Base-by-base conservation (phyloP, 2,797 vertebrate genomes). In the Alcedo quadribrachys region DNA sequence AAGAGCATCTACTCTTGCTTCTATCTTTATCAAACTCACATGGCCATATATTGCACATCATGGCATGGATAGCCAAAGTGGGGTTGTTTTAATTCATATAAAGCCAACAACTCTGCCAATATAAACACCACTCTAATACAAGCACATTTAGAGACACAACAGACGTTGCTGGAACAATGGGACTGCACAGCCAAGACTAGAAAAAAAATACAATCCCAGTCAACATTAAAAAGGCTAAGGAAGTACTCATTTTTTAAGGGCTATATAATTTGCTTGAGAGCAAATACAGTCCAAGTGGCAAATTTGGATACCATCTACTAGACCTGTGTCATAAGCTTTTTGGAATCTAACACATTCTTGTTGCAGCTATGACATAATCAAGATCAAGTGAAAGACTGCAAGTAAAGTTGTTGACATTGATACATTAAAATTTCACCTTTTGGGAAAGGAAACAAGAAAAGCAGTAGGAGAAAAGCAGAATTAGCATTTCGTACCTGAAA, bases 401-500 rank as follows among this genome's bases (percentile, higher is more conserved):
- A 48, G 15, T 12, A 75, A 33, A 12, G 91, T 30, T 46, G 12
- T 9, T 60, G 25, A 84, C 16, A 37, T 12, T 30, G 24, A 35
- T 15, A 28, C 46, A 54, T 66, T 40, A 71, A 42, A 82, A 67
- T 20, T 55, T 13, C 18, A 43, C 12, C 20, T 85, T 76, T 51
- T 14, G 12, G 17, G 51, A 78, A 81, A 66, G 58, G 51, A 86
- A 78, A 70, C 30, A 69, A 60, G 43, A n/a, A n/a, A 89, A 51
- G 15, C 15, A 35, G 42, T 30, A 89, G 48, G 24, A 54, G 14
- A 76, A 71, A 51, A 81, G 66, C 11, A 85, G 62, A 82, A 82
- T 55, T 16, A 46, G 15, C 5, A 86, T 75, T 69, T 88, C 97
- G 32, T 98, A 98, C 98, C 98, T 98, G 97, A 77, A 97, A 33